Base-by-base conservation (phyloP, 2,888 invertebrate genomes). In the Latrodectus elegans region DNA sequence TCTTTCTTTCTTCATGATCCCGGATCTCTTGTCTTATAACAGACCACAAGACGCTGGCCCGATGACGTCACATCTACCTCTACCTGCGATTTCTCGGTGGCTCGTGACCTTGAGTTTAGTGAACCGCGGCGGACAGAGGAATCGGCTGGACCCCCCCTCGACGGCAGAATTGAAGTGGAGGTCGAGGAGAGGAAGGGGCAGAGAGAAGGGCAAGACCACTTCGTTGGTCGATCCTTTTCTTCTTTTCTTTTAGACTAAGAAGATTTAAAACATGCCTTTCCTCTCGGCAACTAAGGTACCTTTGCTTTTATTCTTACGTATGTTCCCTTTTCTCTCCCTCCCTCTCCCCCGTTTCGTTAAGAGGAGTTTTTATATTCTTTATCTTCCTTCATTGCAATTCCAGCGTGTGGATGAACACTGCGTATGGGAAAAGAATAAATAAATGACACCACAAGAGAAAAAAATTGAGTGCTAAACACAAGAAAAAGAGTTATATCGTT, bases 51-150 rank as follows among this genome's bases (percentile, higher is more conserved):
- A 15, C 38, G 38, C 38, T 38, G 38, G 38, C 49, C 38, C 38
- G 70, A 38, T 70, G 70, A 70, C 70, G 70, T 70, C 70, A 70
- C 38, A 49, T 49, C 72, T 84, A 84, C 84, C 84, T 84, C 26
- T 84, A 84, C 84, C 84, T 84, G 84, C 14, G 67, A 65, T 72
- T 38, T 38, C 38, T 38, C 38, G 2, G 38, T 38, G 73, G 67
- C 67, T 53, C 55, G 84, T 84, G 84, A 84, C 84, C 84, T 84
- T 84, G 84, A 65, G 84, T 84, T 84, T 84, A 84, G 84, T 84
- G 84, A 84, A 84, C 84, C 84, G 84, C 72, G 52, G 84, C 77
- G 70, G 77, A 65, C 67, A 52, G 53, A 60, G 22, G 67, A 51
- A 8, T 60, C 52, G 73, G 52, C 49, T 73, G 73, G 49, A 26